Conservation (phyloP, 2,888 invertebrate genomes). For the Lithophane socia region DNA sequence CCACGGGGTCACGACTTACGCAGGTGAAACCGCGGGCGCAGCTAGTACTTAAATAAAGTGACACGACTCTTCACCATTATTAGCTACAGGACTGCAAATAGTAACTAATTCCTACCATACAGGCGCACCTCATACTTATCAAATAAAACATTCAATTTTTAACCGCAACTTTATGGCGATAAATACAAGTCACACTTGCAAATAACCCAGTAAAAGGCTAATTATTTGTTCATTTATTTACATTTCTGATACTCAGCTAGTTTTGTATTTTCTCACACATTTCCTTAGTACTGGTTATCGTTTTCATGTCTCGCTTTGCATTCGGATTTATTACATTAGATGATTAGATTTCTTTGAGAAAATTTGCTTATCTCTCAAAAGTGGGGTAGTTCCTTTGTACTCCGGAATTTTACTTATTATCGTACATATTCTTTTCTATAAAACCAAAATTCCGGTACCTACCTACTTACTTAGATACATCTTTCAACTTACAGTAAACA, state of each 20-base stretch:
- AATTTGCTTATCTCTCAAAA: background rate
- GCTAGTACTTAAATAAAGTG: background rate
- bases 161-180: conserved; percentile 35
- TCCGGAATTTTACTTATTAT: background rate
- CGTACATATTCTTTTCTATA: background rate
- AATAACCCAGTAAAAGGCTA: conserved; percentile 45
- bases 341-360: background rate
- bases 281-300: background rate
- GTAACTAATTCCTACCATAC: conserved; percentile 14
- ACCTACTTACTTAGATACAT: too few species aligned
- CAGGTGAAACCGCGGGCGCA: too few species aligned
- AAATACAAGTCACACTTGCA: conserved; percentile 46
- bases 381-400: background rate
- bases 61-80: background rate
- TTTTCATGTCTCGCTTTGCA: background rate
- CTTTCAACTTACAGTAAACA: background rate
- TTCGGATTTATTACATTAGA: too few species aligned
- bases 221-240: conserved; percentile 49
- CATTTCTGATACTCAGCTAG: background rate
- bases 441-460: background rate
- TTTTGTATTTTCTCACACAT: conserved; percentile 20
- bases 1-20: too few species aligned
- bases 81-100: background rate
- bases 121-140: conserved; percentile 35
- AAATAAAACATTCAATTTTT: conserved; percentile 61